Conservation (phyloP, 2,888 invertebrate genomes). For the Lottia scabra region DNA sequence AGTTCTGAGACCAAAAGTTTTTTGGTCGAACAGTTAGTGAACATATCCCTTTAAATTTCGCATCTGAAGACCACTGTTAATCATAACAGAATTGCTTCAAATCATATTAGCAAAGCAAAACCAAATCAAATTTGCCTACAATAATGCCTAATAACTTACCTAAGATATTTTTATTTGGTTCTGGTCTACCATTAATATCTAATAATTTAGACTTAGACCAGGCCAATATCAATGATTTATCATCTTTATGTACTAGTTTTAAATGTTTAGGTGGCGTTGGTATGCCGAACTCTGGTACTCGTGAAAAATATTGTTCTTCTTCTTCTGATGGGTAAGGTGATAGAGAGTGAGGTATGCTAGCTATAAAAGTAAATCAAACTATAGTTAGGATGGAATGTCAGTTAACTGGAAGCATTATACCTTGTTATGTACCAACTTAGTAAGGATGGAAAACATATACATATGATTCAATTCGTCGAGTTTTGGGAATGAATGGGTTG, state of each 20-base stretch:
- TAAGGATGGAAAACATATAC: no score
- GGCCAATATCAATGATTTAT: slow-evolving; percentile 48
- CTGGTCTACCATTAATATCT: slow-evolving; percentile 41
- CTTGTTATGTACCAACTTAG: no score
- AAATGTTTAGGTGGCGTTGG: slow-evolving; percentile 63
- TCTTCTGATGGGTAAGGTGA: slow-evolving; percentile 61
- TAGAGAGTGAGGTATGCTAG: slow-evolving; percentile 55
- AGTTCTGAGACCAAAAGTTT: no score
- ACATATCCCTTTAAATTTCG: no score
- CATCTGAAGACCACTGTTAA: no score
- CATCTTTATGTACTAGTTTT: slow-evolving; percentile 45
- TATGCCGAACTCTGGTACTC: slow-evolving; percentile 54
- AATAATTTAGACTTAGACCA: slow-evolving; percentile 57
- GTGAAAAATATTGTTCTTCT: slow-evolving; percentile 52
- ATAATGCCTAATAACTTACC: slow-evolving; percentile 36
- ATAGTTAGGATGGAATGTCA: background rate
- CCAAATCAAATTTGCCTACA: no score
- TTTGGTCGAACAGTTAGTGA: no score
- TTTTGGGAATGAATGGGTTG: no score
- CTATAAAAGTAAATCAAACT: slow-evolving; percentile 31
- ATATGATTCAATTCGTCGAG: no score
- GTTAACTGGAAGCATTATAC: no score
- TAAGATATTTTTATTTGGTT: slow-evolving; percentile 47
- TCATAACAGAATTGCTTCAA: no score
- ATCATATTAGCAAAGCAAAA: no score